phyloP scores from a whole-genome alignment of 2,888 invertebrate genomes.

The Synergus umbraculus region DNA sequence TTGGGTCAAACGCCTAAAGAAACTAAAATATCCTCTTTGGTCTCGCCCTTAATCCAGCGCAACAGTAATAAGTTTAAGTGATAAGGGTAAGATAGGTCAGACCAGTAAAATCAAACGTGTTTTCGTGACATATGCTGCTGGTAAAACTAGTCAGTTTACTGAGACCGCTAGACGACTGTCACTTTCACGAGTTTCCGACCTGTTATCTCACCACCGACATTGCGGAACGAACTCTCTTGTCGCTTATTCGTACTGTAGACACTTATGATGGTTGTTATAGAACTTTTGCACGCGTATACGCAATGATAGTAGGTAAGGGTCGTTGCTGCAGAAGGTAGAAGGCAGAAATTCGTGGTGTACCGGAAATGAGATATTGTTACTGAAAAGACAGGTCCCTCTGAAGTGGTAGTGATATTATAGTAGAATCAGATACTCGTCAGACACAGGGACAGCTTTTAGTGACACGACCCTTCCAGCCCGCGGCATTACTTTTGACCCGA shows the following conservation, averaged over 20 bases:
- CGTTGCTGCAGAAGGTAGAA: neutral
- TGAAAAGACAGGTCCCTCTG: conserved; percentile 8
- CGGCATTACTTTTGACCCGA: conserved; percentile 14
- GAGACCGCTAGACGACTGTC: conserved; percentile 19
- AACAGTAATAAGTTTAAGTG: conserved; percentile 20
- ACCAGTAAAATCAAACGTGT: conserved; percentile 24
- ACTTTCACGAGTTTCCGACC: conserved; percentile 38
- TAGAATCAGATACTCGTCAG: conserved; percentile 16
- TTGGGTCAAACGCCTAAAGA: too few species aligned
- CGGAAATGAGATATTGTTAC: conserved; percentile 36
- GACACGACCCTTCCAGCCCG: conserved; percentile 1
- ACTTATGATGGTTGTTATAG: conserved; percentile 15
- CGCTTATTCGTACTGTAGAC: neutral
- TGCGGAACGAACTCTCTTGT: conserved; percentile 26
- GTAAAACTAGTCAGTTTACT: conserved; percentile 30
- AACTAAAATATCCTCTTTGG: neutral
- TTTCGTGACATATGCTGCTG: conserved; percentile 25
- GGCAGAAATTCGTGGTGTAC: conserved; percentile 1
- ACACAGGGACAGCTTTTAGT: conserved; percentile 23
- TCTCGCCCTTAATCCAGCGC: conserved; percentile 4
- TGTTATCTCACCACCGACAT: conserved; percentile 32
- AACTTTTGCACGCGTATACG: conserved; percentile 32
- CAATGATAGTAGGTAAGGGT: conserved; percentile 15
- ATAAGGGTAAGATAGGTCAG: conserved; percentile 16
- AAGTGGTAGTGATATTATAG: conserved; percentile 10